Conservation (phyloP, 1,140 invertebrate species). For the Andricus grossulariae region DNA sequence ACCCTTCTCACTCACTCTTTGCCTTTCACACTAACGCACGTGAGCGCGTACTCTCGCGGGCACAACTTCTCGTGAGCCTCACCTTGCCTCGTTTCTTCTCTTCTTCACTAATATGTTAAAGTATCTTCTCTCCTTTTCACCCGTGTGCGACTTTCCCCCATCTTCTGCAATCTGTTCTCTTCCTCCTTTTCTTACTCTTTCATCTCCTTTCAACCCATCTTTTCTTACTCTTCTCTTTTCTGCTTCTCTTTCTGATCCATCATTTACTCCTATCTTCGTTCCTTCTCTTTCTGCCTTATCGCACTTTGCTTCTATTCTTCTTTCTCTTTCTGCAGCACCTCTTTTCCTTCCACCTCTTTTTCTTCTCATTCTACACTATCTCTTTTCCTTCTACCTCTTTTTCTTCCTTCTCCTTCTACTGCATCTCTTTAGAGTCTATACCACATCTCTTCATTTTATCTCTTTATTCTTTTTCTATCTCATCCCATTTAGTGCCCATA, state of each 20-base stretch:
- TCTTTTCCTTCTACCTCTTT: constrained; percentile 18
- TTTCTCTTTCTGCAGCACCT: constrained; percentile 31
- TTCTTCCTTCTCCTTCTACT: constrained; percentile 35
- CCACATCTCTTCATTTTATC: constrained; percentile 51
- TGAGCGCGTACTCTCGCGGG: constrained; percentile 16
- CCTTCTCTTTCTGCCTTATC: constrained; percentile 41
- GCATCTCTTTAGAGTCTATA: constrained; percentile 47
- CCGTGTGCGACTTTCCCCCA: constrained; percentile 30
- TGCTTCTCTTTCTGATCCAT: constrained; percentile 5
- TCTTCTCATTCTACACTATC: constrained; percentile 24
- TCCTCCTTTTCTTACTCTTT: constrained; percentile 42
- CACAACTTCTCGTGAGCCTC: neutral
- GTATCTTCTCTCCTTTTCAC: constrained; percentile 37
- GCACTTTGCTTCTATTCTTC: constrained; percentile 38
- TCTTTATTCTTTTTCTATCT: constrained; percentile 31
- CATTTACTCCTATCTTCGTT: constrained; percentile 46
- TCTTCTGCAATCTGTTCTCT: constrained; percentile 39
- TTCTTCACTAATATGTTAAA: constrained; percentile 34
- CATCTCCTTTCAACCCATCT: constrained; percentile 40
- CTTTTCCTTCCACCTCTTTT: constrained; percentile 38
- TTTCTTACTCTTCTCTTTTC: constrained; percentile 33
- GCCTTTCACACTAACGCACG: constrained; percentile 27
- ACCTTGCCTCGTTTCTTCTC: constrained; percentile 16
- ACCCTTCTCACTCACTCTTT: constrained; percentile 32
- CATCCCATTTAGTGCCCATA: neutral